Base-by-base conservation (phyloP, 2,113 vertebrate species). In the Corythornis madagascariensis region DNA sequence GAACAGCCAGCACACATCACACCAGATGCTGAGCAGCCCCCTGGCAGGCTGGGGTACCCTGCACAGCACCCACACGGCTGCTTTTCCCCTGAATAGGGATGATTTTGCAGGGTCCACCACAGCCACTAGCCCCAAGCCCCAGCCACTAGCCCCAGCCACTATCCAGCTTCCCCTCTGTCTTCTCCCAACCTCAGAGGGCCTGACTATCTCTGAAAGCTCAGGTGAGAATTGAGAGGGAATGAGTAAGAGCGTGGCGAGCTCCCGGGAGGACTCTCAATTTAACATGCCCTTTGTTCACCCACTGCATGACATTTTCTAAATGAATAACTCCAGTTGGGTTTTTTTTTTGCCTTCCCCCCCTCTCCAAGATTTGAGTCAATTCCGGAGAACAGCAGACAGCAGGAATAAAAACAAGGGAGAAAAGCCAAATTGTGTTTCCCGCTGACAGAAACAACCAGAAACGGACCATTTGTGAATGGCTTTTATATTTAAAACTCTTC, bases 331-430 rank as follows among this genome's bases (percentile, higher is more conserved):
- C 22, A 9, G 50, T 2, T 17, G 15, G 15, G 16, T 22, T 15
- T 33, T 21, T 47, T 14, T 66, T 20, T 20, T 35, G 22, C 57
- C 64, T 85, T 67, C 56, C 38, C 87, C 82, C 74, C 50, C 56
- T 40, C 89, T 85, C 75, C 50, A 61, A 43, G 59, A 85, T 94
- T 88, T 75, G 70, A 93, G 85, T 64, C 77, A 61, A 16, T 91
- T 67, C 80, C 29, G 15, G 5, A 85, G 67, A 85, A 94, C 75
- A 89, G 63, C 70, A 92, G 90, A 55, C 95, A 95, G 90, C 82
- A 7, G 88, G 88, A 89, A 78, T 38, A 50, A 81, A 92, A 94
- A 81, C 83, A 88, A 88, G 77, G 16, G 70, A 81, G 73, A 71
- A 63, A 91, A 74, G 71, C 35, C 57, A 55, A 75, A 84, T 60